Base-by-base conservation (phyloP, 2,113 vertebrate species). In the Lethenteron camtschaticum region DNA sequence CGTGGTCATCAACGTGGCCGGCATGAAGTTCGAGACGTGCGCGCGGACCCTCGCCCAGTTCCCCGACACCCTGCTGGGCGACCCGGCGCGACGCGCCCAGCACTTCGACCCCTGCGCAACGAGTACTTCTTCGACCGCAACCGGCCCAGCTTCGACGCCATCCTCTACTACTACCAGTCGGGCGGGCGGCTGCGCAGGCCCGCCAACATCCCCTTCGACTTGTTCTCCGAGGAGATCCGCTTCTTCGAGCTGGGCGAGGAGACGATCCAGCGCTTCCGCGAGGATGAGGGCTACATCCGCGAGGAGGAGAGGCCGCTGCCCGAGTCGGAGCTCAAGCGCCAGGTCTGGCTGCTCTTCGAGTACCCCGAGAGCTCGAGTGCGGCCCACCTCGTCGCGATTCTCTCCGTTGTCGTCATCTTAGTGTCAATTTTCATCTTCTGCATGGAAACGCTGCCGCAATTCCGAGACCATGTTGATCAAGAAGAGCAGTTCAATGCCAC, bases 391-490 rank as follows among this genome's bases (percentile, higher is more conserved):
- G 83, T 94, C 8, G 89, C 90, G 71, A 84, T 94, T 73, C 83
- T 92, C 76, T 92, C 89, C 1, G 87, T 95, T 74, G 79, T 94
- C 75, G 84, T 95, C 79, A 95, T 95, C 57, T 81, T 95, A 55
- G 76, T 95, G 75, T 95, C 90, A 77, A 92, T 95, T 58, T 83
- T 90, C 59, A 87, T 95, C 77, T 94, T 94, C 84, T 94, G 89
- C 74, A 73, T 94, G 70, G 89, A 95, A 80, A 94, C 90, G 1
- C 78, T 94, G 71, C 90, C 90, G 0, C 86, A 90, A 72, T 94
- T 94, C 77, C 84, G 83, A 72, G 76, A 75, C 0, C 89, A 95
- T 12, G 86, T 88, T 0, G 86, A 86, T 11, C 20, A 66, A n/a
- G 87, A 89, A 72, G 69, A 79, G 74, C 71, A 56, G 20, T 11